Conservation (phyloP, 2,797 vertebrate species). For the Siniperca scherzeri region DNA sequence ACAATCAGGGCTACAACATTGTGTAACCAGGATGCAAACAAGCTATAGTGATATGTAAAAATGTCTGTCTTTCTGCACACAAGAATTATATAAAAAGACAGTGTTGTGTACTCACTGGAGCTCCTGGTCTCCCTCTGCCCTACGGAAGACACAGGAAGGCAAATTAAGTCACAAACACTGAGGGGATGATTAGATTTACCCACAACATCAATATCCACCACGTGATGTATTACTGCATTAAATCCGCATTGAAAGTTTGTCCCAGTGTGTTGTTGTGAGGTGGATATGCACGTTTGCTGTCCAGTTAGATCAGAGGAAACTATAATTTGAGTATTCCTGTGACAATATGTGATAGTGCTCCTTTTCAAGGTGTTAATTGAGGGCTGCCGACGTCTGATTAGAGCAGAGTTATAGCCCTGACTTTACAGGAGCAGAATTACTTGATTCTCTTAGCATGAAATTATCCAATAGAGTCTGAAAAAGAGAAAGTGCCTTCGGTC, state of each 20-base stretch:
- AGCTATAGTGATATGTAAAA: not conserved
- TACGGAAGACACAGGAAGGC: slow-evolving; percentile 85
- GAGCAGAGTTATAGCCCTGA: not conserved
- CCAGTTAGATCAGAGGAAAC: not conserved
- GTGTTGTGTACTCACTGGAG: slow-evolving; percentile 89
- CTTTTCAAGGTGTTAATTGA: not conserved
- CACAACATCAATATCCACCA: slow-evolving; percentile 35
- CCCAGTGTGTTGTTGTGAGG: slow-evolving; percentile 20
- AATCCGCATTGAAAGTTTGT: slow-evolving; percentile 24
- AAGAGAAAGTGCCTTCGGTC: not conserved
- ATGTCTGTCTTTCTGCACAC: not conserved
- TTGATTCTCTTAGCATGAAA: not conserved
- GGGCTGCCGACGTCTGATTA: not conserved
- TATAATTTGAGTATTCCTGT: not conserved
- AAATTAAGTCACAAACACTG: slow-evolving; percentile 77
- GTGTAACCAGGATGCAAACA: slow-evolving; percentile 1
- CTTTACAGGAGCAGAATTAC: not conserved
- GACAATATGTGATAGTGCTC: not conserved
- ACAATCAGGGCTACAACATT: not conserved
- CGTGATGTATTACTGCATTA: slow-evolving; percentile 5
- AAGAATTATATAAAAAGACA: slow-evolving; percentile 7
- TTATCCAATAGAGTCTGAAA: not conserved
- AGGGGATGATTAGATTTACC: slow-evolving; percentile 40
- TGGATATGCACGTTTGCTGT: not conserved
- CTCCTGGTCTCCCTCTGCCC: slow-evolving; percentile 96